A percentile compares a stretch with the other conserved stretches of the same genome.
Conservation (phyloP, 2,888 invertebrate species). For the Cataglyphis albicans region DNA sequence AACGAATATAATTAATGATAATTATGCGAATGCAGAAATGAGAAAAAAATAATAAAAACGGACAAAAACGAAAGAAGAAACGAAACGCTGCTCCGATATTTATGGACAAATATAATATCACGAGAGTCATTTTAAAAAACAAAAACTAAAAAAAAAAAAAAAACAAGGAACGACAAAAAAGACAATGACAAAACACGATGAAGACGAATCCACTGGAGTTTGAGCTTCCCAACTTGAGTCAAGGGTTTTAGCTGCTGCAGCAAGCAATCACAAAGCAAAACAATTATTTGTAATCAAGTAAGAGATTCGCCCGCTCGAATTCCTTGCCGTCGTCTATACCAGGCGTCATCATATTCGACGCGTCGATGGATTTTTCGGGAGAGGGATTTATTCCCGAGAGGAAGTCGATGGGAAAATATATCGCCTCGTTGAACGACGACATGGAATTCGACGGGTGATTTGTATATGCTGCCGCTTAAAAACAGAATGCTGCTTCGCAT, state of each 20-base stretch:
- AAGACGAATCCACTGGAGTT: slow-evolving; percentile 78
- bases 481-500: slow-evolving; percentile 77
- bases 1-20: slow-evolving; percentile 65
- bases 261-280: slow-evolving; percentile 76
- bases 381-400: background rate
- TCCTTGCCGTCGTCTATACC: slow-evolving; percentile 12
- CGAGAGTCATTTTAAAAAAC: slow-evolving; percentile 51
- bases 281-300: slow-evolving; percentile 69
- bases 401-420: slow-evolving; percentile 5
- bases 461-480: slow-evolving; percentile 78
- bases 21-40: slow-evolving; percentile 60
- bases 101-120: slow-evolving; percentile 32
- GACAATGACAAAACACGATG: slow-evolving; percentile 51
- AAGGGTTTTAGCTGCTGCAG: slow-evolving; percentile 84
- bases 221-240: slow-evolving; percentile 85
- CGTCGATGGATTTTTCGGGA: background rate
- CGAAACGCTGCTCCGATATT: slow-evolving; percentile 44
- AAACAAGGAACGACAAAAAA: slow-evolving; percentile 36
- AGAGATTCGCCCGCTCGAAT: slow-evolving; percentile 59
- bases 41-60: slow-evolving; percentile 33
- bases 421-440: slow-evolving; percentile 33
- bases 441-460: slow-evolving; percentile 61
- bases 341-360: background rate
- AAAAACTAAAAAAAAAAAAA: slow-evolving; percentile 38
- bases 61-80: slow-evolving; percentile 52